Conservation (phyloP, 2,888 invertebrate species). For the Aricia artaxerxes region DNA sequence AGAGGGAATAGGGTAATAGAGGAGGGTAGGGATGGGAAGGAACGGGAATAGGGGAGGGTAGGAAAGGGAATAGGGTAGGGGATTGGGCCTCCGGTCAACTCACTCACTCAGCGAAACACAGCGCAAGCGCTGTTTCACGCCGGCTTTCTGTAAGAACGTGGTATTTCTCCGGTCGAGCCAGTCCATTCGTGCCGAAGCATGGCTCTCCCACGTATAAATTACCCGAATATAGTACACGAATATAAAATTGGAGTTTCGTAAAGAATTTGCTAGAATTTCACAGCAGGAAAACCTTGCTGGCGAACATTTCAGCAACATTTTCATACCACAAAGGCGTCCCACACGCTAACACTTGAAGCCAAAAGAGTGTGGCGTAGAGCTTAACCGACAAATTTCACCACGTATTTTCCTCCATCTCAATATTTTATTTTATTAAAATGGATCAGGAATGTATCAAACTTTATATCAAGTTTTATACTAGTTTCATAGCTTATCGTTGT, state of each 20-base stretch:
- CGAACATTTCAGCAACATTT: constrained; percentile 16
- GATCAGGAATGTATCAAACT: neutral
- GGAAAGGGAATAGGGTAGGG: no score
- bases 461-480: neutral
- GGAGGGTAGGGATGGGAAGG: no score
- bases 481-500: no score
- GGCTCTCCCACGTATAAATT: neutral
- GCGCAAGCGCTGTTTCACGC: no score
- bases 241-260: neutral
- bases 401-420: neutral
- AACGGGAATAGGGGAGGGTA: no score
- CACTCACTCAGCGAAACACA: no score
- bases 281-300: neutral
- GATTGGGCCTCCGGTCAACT: no score
- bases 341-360: constrained; percentile 6
- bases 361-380: neutral
- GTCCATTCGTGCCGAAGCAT: no score
- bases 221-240: neutral
- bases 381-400: constrained; percentile 12
- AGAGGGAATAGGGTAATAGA: no score
- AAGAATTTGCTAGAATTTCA: neutral
- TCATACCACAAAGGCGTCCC: constrained; percentile 17
- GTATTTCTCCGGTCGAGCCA: no score
- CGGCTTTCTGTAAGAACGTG: no score
- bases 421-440: constrained; percentile 21